These are phyloP conservation scores for Beris morrisii DNA, from an alignment of 2,888 invertebrate species.

Conservation along the genomic window DNA sequence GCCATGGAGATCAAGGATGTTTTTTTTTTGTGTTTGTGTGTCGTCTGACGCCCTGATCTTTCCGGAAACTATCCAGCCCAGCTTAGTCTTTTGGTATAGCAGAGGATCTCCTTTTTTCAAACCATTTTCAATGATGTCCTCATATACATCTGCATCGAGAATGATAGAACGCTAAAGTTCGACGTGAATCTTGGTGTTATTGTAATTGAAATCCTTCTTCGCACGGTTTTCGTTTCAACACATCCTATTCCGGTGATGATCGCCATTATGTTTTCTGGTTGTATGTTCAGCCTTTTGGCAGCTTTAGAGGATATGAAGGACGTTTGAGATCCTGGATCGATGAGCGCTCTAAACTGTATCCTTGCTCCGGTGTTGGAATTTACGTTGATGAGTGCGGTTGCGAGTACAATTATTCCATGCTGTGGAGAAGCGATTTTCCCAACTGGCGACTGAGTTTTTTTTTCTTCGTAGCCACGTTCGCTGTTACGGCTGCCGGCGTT, in stretches of 20 bases:
- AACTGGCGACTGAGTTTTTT: background rate
- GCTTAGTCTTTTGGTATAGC: constrained; percentile 7
- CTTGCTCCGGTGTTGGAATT: background rate
- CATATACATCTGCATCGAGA: constrained; percentile 17
- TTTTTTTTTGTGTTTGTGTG: background rate
- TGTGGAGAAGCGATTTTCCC: background rate
- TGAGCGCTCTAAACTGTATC: background rate
- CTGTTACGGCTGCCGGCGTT: background rate
- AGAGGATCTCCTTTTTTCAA: background rate
- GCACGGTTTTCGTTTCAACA: background rate
- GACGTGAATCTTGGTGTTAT: too few relatives aligned
- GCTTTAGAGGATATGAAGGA: background rate
- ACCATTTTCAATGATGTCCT: too few relatives aligned
- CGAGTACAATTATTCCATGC: background rate
- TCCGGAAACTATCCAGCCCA: constrained; percentile 21
- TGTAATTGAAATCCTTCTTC: background rate
- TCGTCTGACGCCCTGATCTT: background rate
- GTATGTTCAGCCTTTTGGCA: background rate
- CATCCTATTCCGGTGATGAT: background rate
- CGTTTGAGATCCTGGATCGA: background rate
- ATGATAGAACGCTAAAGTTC: background rate
- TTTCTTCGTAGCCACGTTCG: too few relatives aligned
- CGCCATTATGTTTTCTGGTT: background rate
- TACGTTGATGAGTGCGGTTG: background rate
- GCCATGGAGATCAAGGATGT: background rate